phyloP scores from a whole-genome alignment of 1,140 invertebrate species.

The Cyclina sinensis region DNA sequence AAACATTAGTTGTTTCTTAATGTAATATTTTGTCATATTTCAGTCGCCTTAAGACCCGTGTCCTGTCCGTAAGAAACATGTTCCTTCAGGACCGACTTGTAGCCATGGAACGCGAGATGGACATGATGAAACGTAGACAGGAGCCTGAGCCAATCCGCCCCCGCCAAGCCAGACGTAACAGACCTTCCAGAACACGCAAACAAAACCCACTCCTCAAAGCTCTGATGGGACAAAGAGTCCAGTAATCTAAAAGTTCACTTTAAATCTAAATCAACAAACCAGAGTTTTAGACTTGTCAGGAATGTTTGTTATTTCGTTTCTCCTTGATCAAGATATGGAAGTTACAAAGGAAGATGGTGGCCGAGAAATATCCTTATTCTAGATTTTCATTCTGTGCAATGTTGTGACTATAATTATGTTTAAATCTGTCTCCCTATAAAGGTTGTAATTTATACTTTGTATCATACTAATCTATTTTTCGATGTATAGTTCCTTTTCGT shows the following conservation, averaged over 20 bases:
- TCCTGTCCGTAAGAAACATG: slow-evolving; percentile 62
- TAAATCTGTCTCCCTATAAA: no score
- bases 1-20: no score
- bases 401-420: no score
- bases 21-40: neutral
- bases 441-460: no score
- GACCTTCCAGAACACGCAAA: neutral
- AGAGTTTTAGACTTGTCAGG: neutral
- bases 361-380: no score
- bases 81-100: slow-evolving; percentile 54
- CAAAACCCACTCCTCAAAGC: slow-evolving; percentile 50
- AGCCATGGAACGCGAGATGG: slow-evolving; percentile 52
- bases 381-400: no score
- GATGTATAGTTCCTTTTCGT: neutral
- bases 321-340: no score
- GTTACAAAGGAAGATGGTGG: no score
- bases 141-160: neutral
- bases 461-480: neutral
- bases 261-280: neutral
- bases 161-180: neutral
- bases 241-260: neutral
- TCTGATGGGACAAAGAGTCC: slow-evolving; percentile 32
- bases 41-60: slow-evolving; percentile 59
- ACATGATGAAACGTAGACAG: neutral
- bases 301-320: neutral